Evolutionary conservation across 64 coral and sea anemone genomes (phyloP).

Genomic region (Actinia equina): DNA sequence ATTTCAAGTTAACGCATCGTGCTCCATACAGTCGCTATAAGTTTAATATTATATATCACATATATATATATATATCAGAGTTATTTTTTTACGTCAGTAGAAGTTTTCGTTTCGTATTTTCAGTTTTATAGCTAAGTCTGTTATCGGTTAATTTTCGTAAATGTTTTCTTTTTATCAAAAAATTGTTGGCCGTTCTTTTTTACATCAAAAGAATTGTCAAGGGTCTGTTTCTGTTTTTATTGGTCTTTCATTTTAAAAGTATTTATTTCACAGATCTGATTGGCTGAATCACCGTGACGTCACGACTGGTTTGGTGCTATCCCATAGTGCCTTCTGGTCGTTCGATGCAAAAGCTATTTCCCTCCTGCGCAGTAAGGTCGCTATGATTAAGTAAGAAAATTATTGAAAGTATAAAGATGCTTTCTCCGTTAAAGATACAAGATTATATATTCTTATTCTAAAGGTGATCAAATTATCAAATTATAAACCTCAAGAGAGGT

Average conservation of each 20-base stretch:
- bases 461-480: neutral
- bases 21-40: neutral
- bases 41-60: neutral
- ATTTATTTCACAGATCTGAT: neutral
- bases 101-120: slow-evolving; percentile 1
- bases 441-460: neutral
- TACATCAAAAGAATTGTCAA: neutral
- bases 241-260: neutral
- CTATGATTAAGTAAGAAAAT: neutral
- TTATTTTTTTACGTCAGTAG: slow-evolving; percentile 12
- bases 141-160: neutral
- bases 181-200: neutral
- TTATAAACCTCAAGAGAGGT: neutral
- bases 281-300: neutral
- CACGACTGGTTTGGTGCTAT: neutral
- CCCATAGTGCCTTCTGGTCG: neutral
- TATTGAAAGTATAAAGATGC: neutral
- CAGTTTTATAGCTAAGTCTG: neutral
- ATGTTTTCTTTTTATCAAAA: neutral
- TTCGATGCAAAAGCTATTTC: neutral
- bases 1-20: neutral
- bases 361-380: neutral
- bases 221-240: neutral
- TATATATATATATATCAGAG: slow-evolving; percentile 10
- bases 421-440: neutral